A percentile compares a stretch with the other conserved stretches of the same genome.
Conservation (phyloP, 2,113 vertebrate genomes). For the Sceloporus tristichus region DNA sequence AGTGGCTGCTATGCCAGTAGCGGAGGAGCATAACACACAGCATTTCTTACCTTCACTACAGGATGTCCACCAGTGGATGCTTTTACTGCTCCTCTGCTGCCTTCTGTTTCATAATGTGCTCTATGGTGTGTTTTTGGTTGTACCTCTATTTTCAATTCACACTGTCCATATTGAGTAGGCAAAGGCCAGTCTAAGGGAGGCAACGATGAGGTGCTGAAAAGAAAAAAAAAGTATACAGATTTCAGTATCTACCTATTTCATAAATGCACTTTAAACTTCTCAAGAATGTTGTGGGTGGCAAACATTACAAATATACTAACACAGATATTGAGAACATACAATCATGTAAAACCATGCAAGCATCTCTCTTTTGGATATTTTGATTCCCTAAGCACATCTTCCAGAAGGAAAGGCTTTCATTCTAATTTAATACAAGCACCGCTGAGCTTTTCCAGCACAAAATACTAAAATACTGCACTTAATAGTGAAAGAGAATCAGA, state of each 20-base stretch:
- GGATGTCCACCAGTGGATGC: constrained; percentile 95
- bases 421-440: not conserved
- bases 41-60: constrained; percentile 91
- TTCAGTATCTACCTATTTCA: constrained; percentile 32
- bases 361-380: no score
- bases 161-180: constrained; percentile 93
- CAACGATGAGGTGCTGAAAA: constrained; percentile 93
- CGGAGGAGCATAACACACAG: not conserved
- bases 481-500: not conserved
- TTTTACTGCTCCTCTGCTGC: constrained; percentile 97
- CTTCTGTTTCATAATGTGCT: constrained; percentile 99
- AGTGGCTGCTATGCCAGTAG: not conserved
- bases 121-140: constrained; percentile 98
- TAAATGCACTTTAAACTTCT: not conserved
- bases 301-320: constrained; percentile 10
- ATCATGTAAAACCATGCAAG: not conserved
- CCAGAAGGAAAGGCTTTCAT: no score
- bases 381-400: no score
- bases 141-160: constrained; percentile 96
- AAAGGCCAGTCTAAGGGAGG: constrained; percentile 97
- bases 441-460: not conserved
- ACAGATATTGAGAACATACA: not conserved
- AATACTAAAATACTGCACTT: not conserved
- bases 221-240: constrained; percentile 58
- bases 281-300: not conserved